Conservation (phyloP, 2,797 vertebrate species). For the Chromis chromis region DNA sequence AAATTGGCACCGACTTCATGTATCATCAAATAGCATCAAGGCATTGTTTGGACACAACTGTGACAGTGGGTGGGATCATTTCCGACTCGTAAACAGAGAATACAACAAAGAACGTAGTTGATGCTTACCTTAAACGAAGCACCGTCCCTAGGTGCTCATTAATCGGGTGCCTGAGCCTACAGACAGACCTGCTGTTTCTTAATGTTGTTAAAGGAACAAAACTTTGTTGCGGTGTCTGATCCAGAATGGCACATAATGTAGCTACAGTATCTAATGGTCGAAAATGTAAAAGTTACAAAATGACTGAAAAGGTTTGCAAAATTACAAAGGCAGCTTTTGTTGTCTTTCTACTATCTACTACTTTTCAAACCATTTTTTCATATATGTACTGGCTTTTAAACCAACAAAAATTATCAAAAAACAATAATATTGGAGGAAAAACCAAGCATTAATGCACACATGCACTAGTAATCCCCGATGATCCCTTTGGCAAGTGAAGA, state of each 20-base stretch:
- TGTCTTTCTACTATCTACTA: not conserved
- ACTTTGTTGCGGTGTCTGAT: not conserved
- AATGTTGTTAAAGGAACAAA: conserved; percentile 1
- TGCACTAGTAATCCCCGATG: too few relatives aligned
- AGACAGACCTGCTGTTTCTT: not conserved
- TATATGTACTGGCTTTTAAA: too few relatives aligned
- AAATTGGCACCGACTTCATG: conserved; percentile 41
- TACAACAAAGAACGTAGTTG: conserved; percentile 13
- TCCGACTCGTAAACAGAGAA: conserved; percentile 31
- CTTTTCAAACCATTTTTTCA: not conserved
- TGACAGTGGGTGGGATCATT: conserved; percentile 49
- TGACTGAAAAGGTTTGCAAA: too few relatives aligned
- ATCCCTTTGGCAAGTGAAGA: not conserved
- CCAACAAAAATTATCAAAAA: too few relatives aligned
- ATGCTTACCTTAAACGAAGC: conserved; percentile 17
- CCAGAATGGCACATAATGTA: not conserved
- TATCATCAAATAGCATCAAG: conserved; percentile 32
- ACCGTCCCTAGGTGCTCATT: conserved; percentile 2
- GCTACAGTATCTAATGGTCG: not conserved
- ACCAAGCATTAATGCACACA: too few relatives aligned
- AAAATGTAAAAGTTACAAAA: not conserved
- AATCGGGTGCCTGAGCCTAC: not conserved
- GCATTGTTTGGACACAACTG: conserved; percentile 48
- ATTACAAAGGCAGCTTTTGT: not conserved
- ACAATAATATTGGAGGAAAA: too few relatives aligned